These are phyloP conservation scores for Nymphalis c-album DNA, from an alignment of 2,888 invertebrate species.

Conservation along the genomic window DNA sequence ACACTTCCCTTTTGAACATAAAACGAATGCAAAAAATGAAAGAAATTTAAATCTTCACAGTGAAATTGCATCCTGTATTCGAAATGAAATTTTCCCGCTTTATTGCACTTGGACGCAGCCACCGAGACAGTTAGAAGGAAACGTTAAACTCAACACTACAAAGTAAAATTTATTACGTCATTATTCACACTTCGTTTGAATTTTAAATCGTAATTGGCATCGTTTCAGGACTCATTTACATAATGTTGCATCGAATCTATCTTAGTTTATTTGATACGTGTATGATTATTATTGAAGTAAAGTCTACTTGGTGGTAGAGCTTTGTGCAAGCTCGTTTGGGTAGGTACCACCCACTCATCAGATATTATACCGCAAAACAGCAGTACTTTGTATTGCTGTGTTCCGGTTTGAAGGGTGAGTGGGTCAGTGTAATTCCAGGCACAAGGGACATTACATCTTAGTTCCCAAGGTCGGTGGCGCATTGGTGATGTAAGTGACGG, in stretches of 20 bases:
- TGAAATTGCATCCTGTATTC: constrained; percentile 2
- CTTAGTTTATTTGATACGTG: background rate
- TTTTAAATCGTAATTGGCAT: constrained; percentile 25
- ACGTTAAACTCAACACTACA: constrained; percentile 22
- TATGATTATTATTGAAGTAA: no score
- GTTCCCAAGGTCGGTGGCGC: no score
- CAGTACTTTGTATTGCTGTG: no score
- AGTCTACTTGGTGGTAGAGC: no score
- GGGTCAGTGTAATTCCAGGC: no score
- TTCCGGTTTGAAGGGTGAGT: no score
- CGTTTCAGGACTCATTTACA: constrained; percentile 5
- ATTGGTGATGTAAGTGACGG: no score
- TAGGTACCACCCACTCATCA: no score
- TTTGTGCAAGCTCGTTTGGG: no score
- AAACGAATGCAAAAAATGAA: background rate
- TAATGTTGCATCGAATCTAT: background rate
- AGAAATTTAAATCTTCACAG: constrained; percentile 11
- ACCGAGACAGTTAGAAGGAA: constrained; percentile 22
- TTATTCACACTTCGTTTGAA: constrained; percentile 26
- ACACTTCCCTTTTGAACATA: background rate
- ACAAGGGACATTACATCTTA: no score
- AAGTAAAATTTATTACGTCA: constrained; percentile 25
- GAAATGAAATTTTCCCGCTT: constrained; percentile 12
- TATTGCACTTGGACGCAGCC: constrained; percentile 16
- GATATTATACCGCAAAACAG: no score